Percentiles rank a stretch among this genome's conserved stretches.
These are phyloP conservation scores for Chloropsis cyanopogon DNA, from an alignment of 2,113 vertebrate species.

Conservation along the genomic window DNA sequence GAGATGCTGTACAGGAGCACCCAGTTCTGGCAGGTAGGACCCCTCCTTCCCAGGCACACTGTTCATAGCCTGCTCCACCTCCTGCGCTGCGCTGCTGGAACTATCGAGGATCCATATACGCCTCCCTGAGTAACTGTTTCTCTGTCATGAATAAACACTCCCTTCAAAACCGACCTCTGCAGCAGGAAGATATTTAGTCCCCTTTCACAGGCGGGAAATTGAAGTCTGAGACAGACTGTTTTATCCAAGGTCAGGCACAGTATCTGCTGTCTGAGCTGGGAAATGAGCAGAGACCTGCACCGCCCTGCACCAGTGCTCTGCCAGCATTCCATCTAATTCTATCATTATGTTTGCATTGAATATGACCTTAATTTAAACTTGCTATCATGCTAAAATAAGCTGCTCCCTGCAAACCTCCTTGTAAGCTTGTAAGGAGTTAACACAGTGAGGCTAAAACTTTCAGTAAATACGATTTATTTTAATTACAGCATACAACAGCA, in stretches of 20 bases:
- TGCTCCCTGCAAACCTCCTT: not conserved
- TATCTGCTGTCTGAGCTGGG: not conserved
- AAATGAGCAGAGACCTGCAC: not conserved
- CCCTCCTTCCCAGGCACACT: not conserved
- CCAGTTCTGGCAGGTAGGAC: not conserved
- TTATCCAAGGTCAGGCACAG: constrained; percentile 18
- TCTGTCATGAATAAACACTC: not conserved
- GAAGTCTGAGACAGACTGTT: not conserved
- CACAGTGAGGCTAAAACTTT: not conserved
- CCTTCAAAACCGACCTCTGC: not conserved
- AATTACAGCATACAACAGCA: constrained; percentile 13
- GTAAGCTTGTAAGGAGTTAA: not conserved
- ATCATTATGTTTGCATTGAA: not conserved
- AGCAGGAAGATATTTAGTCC: not conserved
- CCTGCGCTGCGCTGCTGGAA: not conserved
- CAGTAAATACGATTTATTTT: not conserved
- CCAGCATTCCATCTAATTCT: not conserved
- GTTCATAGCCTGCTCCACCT: not conserved
- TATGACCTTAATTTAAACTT: not conserved
- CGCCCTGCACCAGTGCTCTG: not conserved
- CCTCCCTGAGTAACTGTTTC: not conserved
- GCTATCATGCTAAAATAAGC: not conserved
- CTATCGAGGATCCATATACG: not conserved
- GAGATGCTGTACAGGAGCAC: not conserved
- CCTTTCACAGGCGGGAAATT: not conserved